These are phyloP conservation scores for Ornithoptera priamus DNA, from an alignment of 2,888 invertebrate species.

Conservation along the genomic window DNA sequence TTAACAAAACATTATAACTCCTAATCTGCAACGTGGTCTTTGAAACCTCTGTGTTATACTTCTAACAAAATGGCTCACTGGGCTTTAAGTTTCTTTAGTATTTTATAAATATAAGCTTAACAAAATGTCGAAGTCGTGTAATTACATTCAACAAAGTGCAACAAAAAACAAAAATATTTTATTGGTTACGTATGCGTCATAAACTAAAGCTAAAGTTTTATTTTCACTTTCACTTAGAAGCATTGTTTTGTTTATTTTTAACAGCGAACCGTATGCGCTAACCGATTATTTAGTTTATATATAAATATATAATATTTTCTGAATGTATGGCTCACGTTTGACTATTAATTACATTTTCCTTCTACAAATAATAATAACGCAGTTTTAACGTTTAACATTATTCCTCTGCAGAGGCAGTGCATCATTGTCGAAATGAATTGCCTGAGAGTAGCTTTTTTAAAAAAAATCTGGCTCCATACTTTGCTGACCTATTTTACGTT, in stretches of 20 bases:
- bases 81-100: neutral
- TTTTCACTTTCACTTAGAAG: neutral
- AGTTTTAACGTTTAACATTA: neutral
- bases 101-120: neutral
- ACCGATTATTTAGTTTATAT: neutral
- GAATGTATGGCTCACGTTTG: neutral
- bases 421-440: slow-evolving; percentile 16
- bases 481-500: slow-evolving; percentile 28
- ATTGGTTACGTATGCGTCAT: neutral
- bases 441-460: slow-evolving; percentile 14
- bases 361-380: neutral
- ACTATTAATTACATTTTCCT: neutral
- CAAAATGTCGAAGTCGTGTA: neutral
- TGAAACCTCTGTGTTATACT: slow-evolving; percentile 7
- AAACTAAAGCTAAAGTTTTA: neutral
- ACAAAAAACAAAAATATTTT: neutral
- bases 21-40: slow-evolving; percentile 5
- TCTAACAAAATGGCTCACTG: slow-evolving; percentile 15
- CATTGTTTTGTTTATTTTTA: neutral
- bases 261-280: neutral
- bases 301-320: neutral
- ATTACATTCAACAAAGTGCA: neutral
- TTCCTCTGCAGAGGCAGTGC: slow-evolving; percentile 8
- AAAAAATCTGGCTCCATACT: slow-evolving; percentile 23
- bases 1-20: neutral